A percentile compares a stretch with the other conserved stretches of the same genome.
phyloP scores from a whole-genome alignment of 1,140 invertebrate species.

The Theocolax elegans region DNA sequence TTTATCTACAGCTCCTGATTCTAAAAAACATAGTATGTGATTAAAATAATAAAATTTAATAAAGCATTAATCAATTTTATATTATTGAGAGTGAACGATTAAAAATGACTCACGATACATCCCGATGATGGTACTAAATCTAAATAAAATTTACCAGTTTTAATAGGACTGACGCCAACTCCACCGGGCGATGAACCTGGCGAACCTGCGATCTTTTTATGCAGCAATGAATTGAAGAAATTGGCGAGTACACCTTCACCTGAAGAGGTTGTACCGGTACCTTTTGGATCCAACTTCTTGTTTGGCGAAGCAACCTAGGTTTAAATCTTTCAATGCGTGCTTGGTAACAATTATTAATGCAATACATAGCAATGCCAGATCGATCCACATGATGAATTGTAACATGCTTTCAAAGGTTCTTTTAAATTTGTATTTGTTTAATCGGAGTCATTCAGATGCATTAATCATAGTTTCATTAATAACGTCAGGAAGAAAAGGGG shows the following conservation, averaged over 20 bases:
- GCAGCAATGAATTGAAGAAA: conserved; percentile 97
- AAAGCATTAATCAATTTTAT: too few relatives aligned
- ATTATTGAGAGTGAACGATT: too few relatives aligned
- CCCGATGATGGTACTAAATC: too few relatives aligned
- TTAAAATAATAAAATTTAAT: conserved; percentile 14
- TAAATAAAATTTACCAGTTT: conserved; percentile 58
- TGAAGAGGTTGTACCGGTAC: conserved; percentile 71
- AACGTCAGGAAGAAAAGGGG: neutral
- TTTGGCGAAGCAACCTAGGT: conserved; percentile 63
- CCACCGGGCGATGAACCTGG: conserved; percentile 67
- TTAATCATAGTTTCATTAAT: conserved; percentile 23
- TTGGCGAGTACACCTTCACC: conserved; percentile 96
- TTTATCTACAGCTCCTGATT: conserved; percentile 68
- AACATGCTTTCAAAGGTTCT: conserved; percentile 35
- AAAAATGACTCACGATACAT: too few relatives aligned
- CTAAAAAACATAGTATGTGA: conserved; percentile 51
- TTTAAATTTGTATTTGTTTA: conserved; percentile 14
- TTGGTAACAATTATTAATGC: conserved; percentile 38
- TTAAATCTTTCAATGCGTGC: conserved; percentile 45
- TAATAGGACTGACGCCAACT: conserved; percentile 58
- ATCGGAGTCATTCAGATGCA: conserved; percentile 22
- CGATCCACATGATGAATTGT: conserved; percentile 42
- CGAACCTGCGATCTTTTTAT: conserved; percentile 84
- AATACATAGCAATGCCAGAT: conserved; percentile 34
- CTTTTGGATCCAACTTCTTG: conserved; percentile 64